Conservation (phyloP, 2,113 vertebrate species). For the Chaetorhynchus papuensis region DNA sequence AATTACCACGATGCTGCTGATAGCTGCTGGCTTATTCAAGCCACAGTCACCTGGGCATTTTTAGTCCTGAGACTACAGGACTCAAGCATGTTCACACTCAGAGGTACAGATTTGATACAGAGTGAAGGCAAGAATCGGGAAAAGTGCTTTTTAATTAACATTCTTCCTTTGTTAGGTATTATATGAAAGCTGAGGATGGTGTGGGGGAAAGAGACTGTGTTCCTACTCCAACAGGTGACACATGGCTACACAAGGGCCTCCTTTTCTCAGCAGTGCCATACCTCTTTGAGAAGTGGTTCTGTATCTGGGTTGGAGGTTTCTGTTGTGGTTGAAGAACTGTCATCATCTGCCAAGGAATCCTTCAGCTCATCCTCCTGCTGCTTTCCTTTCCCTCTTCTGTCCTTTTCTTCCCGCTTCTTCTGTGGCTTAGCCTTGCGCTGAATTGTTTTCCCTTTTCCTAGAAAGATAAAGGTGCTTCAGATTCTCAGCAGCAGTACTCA, state of each 20-base stretch:
- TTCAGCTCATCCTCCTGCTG: constrained; percentile 87
- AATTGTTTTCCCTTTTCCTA: constrained; percentile 84
- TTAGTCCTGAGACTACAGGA: neutral
- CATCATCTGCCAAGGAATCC: constrained; percentile 89
- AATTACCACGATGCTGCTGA: neutral
- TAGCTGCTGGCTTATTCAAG: neutral
- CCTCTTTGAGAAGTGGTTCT: constrained; percentile 90
- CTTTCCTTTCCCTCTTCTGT: constrained; percentile 83
- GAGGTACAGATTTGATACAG: neutral
- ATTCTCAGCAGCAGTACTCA: neutral
- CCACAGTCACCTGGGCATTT: neutral
- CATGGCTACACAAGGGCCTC: neutral
- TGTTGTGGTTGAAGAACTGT: constrained; percentile 97
- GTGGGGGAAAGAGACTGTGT: neutral
- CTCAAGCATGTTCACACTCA: neutral
- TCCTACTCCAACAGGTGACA: neutral
- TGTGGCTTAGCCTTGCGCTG: constrained; percentile 85
- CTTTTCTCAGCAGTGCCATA: neutral
- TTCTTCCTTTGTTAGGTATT: neutral
- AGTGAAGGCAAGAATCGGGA: neutral
- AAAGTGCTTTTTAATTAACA: neutral
- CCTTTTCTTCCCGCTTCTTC: constrained; percentile 89
- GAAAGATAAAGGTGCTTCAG: constrained; percentile 1
- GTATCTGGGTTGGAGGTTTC: constrained; percentile 96
- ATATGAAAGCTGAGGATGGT: neutral